Evolutionary conservation across 2,113 vertebrate species (phyloP).

Genomic region (Corythoichthys intestinalis): DNA sequence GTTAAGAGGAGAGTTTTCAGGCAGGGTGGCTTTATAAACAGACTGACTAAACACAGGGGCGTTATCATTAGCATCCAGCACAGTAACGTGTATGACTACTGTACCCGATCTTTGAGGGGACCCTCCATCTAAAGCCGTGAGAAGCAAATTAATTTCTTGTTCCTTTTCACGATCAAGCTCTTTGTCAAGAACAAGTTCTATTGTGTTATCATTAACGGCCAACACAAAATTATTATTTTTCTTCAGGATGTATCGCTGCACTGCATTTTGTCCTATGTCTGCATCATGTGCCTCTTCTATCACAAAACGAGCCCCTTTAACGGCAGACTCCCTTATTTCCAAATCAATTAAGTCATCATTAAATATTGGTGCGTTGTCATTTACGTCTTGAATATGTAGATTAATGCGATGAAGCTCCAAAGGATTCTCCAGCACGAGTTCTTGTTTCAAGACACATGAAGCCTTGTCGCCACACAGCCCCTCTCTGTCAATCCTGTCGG

Average conservation of each 20-base stretch:
- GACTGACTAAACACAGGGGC: conserved; percentile 44
- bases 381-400: conserved; percentile 73
- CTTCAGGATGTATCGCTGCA: conserved; percentile 65
- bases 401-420: conserved; percentile 59
- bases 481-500: conserved; percentile 74
- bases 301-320: conserved; percentile 54
- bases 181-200: conserved; percentile 63
- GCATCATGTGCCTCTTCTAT: conserved; percentile 70
- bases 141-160: conserved; percentile 34
- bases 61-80: conserved; percentile 65
- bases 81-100: conserved; percentile 45
- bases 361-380: conserved; percentile 76
- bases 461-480: conserved; percentile 62
- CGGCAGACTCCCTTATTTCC: conserved; percentile 62
- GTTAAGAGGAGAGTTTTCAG: conserved; percentile 41
- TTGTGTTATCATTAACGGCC: conserved; percentile 35
- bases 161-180: conserved; percentile 59
- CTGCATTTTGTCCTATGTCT: conserved; percentile 67
- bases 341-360: conserved; percentile 32
- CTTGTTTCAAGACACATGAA: conserved; percentile 67
- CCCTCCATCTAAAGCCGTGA: conserved; percentile 62
- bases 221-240: conserved; percentile 64
- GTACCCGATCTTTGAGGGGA: conserved; percentile 62
- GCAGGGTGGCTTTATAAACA: conserved; percentile 48
- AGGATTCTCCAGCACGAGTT: conserved; percentile 63